Base-by-base conservation (phyloP, 2,113 vertebrate genomes). In the Chloebia gouldiae region DNA sequence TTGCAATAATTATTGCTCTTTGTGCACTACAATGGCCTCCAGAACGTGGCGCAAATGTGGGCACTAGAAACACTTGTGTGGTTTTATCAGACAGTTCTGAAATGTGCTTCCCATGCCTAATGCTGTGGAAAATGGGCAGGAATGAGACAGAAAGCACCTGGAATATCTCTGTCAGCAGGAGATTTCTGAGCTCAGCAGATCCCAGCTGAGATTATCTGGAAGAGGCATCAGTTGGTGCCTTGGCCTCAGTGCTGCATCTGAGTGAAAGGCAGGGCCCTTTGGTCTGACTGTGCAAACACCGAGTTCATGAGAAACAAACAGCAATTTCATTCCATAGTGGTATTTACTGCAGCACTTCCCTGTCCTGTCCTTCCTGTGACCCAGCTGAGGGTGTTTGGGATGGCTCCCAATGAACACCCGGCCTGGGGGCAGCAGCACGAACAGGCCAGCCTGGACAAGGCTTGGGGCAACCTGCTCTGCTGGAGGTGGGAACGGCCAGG, bases 231-330 rank as follows among this genome's bases (percentile, higher is more conserved):
- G 39, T 6, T 18, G 66, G 42, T 24, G 54, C 35, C 42, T 57
- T 4, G 31, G 66, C 77, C 82, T 61, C 39, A 9, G 49, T 15
- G 5, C 51, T 51, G 44, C 42, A 25, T 31, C 77, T 33, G 2
- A 91, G 82, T 4, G 78, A 93, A 95, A 86, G 68, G 23, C 37
- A 73, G 75, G 96, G 64, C 28, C 51, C 28, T 93, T 93, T 89
- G 20, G 11, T 42, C 96, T 95, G 95, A 61, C 80, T 75, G 66
- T 80, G 96, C 95, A 96, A 75, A 91, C 86, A 44, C 9, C 0
- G 33, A 59, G 59, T 45, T 87, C 87, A 75, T 68, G 95, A 96
- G 95, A 97, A 96, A 57, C 64, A 92, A 97, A 45, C 30, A 63
- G 92, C 81, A 73, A 28, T 49, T 59, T 30, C 88, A 60, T 69